Evolutionary conservation across 35 echinoderm and acorn worm species (phyloP).

Genomic region (Diadema setosum): DNA sequence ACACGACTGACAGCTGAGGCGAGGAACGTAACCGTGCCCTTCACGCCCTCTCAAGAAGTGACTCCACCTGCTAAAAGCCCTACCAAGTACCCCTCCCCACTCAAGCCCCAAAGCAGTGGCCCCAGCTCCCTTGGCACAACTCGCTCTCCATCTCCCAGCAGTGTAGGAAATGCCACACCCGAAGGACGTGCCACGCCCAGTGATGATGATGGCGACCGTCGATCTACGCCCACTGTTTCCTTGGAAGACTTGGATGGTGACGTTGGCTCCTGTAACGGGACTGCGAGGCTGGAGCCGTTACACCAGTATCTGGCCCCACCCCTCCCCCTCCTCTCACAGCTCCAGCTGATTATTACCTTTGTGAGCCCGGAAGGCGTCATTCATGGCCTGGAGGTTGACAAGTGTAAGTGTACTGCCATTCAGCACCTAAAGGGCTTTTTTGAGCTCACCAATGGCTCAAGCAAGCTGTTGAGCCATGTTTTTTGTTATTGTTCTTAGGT

Average conservation of each 20-base stretch:
- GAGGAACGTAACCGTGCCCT: too few species aligned
- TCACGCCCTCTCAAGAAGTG: too few species aligned
- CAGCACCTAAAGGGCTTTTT: too few species aligned
- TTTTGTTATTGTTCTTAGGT: too few species aligned
- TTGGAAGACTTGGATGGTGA: background rate
- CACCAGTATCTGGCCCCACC: constrained; percentile 23
- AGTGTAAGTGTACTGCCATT: constrained; percentile 70
- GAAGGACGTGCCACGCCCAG: background rate
- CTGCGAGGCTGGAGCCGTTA: background rate
- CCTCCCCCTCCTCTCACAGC: constrained; percentile 5
- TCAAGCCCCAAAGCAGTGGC: constrained; percentile 1
- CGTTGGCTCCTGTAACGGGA: background rate
- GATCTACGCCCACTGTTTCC: background rate
- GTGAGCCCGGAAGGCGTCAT: constrained; percentile 62
- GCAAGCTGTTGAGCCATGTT: too few species aligned
- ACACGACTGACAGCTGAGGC: too few species aligned
- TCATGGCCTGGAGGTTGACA: constrained; percentile 51
- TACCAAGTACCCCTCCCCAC: background rate
- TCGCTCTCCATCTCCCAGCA: background rate
- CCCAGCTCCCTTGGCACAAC: background rate
- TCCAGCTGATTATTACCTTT: constrained; percentile 49
- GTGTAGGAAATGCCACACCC: too few species aligned
- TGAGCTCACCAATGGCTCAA: too few species aligned
- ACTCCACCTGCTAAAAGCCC: background rate
- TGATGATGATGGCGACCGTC: background rate